These are phyloP conservation scores for Mesorhabditis sp. DNA, from an alignment of 2,888 invertebrate species.

Conservation along the genomic window DNA sequence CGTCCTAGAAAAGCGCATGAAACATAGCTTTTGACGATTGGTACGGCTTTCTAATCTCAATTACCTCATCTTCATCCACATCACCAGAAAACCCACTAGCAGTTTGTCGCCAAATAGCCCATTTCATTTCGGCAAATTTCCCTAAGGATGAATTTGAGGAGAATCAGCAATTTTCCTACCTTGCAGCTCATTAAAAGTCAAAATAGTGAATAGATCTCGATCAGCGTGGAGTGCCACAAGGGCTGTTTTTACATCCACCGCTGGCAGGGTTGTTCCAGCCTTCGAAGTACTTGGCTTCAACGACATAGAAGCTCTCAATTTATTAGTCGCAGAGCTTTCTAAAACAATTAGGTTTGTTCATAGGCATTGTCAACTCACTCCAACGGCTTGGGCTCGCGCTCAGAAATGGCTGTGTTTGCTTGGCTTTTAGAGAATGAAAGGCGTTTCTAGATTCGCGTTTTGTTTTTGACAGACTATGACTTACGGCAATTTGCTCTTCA, in stretches of 20 bases:
- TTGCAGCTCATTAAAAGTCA: constrained; percentile 47
- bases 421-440: neutral
- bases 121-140: constrained; percentile 55
- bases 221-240: constrained; percentile 50
- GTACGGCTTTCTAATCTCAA: neutral
- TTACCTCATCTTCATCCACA: constrained; percentile 26
- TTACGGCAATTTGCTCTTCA: no score
- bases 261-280: neutral
- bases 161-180: constrained; percentile 19
- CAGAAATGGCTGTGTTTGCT: neutral
- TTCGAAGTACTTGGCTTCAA: constrained; percentile 16
- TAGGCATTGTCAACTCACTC: neutral
- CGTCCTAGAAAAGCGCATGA: constrained; percentile 19
- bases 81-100: constrained; percentile 10
- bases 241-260: constrained; percentile 32
- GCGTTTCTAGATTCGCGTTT: no score
- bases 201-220: constrained; percentile 47
- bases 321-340: constrained; percentile 12
- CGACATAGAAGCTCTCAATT: constrained; percentile 16
- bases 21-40: neutral
- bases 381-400: constrained; percentile 4
- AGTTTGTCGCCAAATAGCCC: constrained; percentile 54
- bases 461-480: no score
- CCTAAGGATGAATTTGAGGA: constrained; percentile 18
- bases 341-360: neutral